Evolutionary conservation across 2,797 vertebrate genomes (phyloP).

Genomic region (Tragopan temminckii): DNA sequence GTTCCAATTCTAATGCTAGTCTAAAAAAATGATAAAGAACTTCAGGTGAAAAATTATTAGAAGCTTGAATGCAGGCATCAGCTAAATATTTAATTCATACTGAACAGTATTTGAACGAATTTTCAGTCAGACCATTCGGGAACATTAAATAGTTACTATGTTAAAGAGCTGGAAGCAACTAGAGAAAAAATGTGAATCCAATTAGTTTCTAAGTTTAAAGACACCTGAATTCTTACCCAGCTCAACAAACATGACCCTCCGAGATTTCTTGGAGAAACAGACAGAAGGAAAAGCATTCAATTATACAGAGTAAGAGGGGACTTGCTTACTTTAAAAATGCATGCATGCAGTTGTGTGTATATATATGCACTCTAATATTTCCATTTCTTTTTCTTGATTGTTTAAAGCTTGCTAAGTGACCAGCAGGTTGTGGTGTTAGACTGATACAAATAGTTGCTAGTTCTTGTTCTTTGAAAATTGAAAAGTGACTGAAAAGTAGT

Average conservation of each 20-base stretch:
- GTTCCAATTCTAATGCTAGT: neutral
- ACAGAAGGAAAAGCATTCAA: neutral
- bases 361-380: neutral
- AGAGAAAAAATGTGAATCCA: constrained; percentile 17
- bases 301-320: neutral
- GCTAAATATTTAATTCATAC: neutral
- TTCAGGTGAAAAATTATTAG: neutral
- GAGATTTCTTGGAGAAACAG: neutral
- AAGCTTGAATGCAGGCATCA: neutral
- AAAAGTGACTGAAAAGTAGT: neutral
- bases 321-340: neutral
- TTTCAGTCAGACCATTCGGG: neutral
- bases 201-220: neutral
- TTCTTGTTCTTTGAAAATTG: neutral
- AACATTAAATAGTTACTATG: neutral
- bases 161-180: constrained; percentile 28
- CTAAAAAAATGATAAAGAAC: neutral
- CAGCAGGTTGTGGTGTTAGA: neutral
- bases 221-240: constrained; percentile 1
- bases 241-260: neutral
- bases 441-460: neutral
- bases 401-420: neutral
- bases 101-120: neutral
- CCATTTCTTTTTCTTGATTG: neutral
- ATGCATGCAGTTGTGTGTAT: neutral